Percentiles rank a stretch among this genome's conserved stretches.
Conservation (phyloP, 2,888 invertebrate genomes). For the Eledone cirrhosa region DNA sequence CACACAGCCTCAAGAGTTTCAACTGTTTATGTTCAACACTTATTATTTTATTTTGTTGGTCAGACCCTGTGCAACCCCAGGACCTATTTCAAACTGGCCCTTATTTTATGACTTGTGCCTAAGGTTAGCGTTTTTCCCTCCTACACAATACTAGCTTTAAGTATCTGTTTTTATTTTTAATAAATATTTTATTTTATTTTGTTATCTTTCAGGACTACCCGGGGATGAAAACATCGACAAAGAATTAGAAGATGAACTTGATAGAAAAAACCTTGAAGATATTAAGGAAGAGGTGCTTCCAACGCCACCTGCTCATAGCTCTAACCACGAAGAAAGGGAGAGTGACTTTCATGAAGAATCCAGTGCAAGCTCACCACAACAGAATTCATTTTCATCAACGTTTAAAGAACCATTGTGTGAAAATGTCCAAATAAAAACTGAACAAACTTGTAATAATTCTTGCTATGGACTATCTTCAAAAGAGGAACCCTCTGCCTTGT, state of each 20-base stretch:
- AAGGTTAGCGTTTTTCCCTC: too few species aligned
- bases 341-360: not conserved
- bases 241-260: slow-evolving; percentile 23
- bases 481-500: not conserved
- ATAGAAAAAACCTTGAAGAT: not conserved
- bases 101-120: too few species aligned
- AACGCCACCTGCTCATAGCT: slow-evolving; percentile 10
- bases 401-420: not conserved
- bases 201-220: slow-evolving; percentile 11
- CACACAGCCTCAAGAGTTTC: too few species aligned
- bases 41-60: too few species aligned
- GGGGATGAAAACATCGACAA: slow-evolving; percentile 15
- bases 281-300: slow-evolving; percentile 12
- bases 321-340: not conserved
- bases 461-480: not conserved
- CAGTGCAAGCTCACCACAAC: not conserved
- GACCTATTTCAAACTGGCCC: too few species aligned
- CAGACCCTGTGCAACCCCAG: too few species aligned
- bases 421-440: not conserved
- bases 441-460: not conserved
- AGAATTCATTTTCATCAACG: not conserved
- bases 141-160: too few species aligned
- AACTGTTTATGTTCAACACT: too few species aligned
- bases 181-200: too few species aligned
- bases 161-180: too few species aligned